These are phyloP conservation scores for Herpetotheres cachinnans DNA, from an alignment of 2,113 vertebrate species.

Conservation along the genomic window DNA sequence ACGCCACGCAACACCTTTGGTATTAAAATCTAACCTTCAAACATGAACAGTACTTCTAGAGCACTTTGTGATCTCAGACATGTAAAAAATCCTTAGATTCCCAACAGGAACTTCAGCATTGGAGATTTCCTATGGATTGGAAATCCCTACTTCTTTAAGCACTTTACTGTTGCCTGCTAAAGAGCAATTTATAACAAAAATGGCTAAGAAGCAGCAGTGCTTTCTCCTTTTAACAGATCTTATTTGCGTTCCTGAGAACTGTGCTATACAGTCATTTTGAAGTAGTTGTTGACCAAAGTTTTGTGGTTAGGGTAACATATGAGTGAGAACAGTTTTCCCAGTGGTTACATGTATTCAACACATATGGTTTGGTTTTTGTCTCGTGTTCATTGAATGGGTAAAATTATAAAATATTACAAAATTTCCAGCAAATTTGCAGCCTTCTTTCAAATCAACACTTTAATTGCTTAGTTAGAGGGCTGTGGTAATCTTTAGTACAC, in stretches of 20 bases:
- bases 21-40: not conserved
- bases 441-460: not conserved
- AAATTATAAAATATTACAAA: not conserved
- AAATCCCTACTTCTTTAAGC: not conserved
- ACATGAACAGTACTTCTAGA: not conserved
- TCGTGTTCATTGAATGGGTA: not conserved
- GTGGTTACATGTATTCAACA: fast-evolving
- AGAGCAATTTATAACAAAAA: not conserved
- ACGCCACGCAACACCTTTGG: not conserved
- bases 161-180: not conserved
- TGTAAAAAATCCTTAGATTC: not conserved
- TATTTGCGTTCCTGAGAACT: not conserved
- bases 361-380: fast-evolving
- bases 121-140: not conserved
- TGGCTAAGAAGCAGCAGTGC: not conserved
- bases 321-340: not conserved
- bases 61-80: not conserved
- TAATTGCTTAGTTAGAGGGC: not conserved
- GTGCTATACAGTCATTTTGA: not conserved
- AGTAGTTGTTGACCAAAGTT: not conserved
- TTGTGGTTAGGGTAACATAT: not conserved
- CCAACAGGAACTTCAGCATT: not conserved
- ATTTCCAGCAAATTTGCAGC: not conserved
- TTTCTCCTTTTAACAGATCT: not conserved
- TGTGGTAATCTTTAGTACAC: not conserved